Conservation (phyloP, 2,888 invertebrate genomes). For the Dynastes grantii region DNA sequence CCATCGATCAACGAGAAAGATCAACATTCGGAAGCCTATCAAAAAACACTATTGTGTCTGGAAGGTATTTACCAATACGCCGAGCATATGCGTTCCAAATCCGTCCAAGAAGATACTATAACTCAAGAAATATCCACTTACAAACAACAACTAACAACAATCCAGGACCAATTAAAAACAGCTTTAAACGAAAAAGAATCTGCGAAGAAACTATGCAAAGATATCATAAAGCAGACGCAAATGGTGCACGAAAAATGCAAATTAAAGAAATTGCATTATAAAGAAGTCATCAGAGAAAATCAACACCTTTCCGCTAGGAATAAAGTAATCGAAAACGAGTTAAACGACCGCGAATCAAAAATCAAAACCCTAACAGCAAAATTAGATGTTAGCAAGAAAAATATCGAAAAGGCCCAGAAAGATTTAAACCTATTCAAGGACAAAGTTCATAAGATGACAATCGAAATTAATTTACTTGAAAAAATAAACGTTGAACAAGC, state of each 20-base stretch:
- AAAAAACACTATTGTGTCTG: constrained; percentile 32
- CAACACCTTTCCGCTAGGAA: constrained; percentile 26
- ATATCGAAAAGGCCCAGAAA: constrained; percentile 22
- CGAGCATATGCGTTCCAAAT: constrained; percentile 14
- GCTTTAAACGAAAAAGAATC: constrained; percentile 20
- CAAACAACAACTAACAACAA: constrained; percentile 8
- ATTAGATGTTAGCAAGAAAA: constrained; percentile 13
- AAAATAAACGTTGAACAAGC: constrained; percentile 37
- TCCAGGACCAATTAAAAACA: background rate
- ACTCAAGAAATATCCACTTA: constrained; percentile 8
- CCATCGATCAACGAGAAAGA: constrained; percentile 32
- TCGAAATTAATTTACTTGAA: constrained; percentile 37
- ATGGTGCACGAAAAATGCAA: constrained; percentile 39
- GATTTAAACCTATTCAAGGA: constrained; percentile 17
- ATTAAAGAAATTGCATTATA: constrained; percentile 32
- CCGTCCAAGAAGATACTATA: background rate
- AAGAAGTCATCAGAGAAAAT: constrained; percentile 32
- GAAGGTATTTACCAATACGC: constrained; percentile 39
- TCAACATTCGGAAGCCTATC: constrained; percentile 34
- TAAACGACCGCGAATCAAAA: constrained; percentile 17
- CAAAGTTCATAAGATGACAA: constrained; percentile 35
- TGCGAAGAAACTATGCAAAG: constrained; percentile 4
- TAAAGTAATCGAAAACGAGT: constrained; percentile 7
- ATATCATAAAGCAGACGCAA: constrained; percentile 37
- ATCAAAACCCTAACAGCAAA: constrained; percentile 15